A percentile compares a stretch with the other conserved stretches of the same genome.
phyloP scores from a whole-genome alignment of 1,140 invertebrate species.

The Lepidurus arcticus region DNA sequence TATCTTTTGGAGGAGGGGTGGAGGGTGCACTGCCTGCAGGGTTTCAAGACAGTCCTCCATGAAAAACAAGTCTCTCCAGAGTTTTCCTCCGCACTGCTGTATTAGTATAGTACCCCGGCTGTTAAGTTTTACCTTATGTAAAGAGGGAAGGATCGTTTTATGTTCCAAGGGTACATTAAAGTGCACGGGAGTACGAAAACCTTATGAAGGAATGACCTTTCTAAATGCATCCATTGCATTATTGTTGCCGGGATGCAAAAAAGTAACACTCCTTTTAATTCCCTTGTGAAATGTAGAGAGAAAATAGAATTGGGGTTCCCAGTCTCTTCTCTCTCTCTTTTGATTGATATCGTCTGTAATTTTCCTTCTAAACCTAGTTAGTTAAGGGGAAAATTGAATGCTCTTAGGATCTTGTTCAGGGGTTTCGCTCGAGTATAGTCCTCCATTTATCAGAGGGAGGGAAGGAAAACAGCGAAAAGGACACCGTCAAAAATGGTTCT shows the following conservation, averaged over 20 bases:
- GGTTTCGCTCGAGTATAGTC: too few relatives aligned
- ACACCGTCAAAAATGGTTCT: neutral
- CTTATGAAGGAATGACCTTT: conserved; percentile 18
- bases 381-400: too few relatives aligned
- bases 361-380: too few relatives aligned
- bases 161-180: conserved; percentile 12
- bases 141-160: neutral
- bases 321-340: too few relatives aligned
- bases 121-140: neutral
- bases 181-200: neutral
- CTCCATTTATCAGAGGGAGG: neutral
- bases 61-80: neutral
- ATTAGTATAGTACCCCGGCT: neutral
- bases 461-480: conserved; percentile 9
- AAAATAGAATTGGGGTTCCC: too few relatives aligned
- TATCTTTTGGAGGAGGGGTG: neutral
- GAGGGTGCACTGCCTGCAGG: neutral
- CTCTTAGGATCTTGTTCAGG: too few relatives aligned
- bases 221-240: neutral
- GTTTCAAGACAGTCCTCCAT: neutral
- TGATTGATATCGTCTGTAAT: too few relatives aligned
- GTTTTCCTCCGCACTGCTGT: neutral
- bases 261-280: neutral
- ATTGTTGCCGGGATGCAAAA: neutral
- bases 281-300: too few relatives aligned